Base-by-base conservation (phyloP, 2,113 vertebrate genomes). In the Gallinago media region DNA sequence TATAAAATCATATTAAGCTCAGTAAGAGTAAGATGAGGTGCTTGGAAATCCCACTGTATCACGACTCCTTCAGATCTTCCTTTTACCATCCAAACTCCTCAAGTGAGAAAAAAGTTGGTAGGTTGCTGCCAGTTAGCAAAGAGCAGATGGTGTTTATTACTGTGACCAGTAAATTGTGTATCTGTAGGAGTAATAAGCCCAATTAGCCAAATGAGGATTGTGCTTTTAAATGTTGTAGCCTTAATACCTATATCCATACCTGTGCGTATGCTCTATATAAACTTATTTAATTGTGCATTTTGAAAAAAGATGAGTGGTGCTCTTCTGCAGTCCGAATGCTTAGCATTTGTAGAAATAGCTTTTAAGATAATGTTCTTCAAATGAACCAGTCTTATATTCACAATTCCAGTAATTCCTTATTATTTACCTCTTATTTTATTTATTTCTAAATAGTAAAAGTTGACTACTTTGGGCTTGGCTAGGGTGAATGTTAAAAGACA, bases 101-200 rank as follows among this genome's bases (percentile, higher is more conserved):
- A 77, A 84, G 26, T 78, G 67, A 74, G 67, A 58, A 67, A 27
- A 62, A 63, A 74, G 72, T 91, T 86, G 22, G 38, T 91, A 86
- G 46, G 42, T 92, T 95, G 68, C 54, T 94, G 59, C 88, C 75
- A 67, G 76, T 91, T 94, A 86, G 86, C 63, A 88, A 94, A 92
- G 76, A 96, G 50, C 95, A 97, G 94, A 94, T 97, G 95, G 91
- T 97, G 80, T 89, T 96, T 96, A 78, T 95, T 95, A 59, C 72
- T 91, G 75, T 95, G 92, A 78, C 91, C 72, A 2, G 38, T 77
- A 91, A 92, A 80, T 86, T 67, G 42, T 86, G 49, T 91, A 74
- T 92, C 76, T 86, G 83, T 94, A 86, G 92, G 89, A 91, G 76
- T 95, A 95, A 89, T 91, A 77, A 91, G 32, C 55, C 76, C 72